Evolutionary conservation across 2,797 vertebrate species (phyloP).

Genomic region (Pangasius krempfi): DNA sequence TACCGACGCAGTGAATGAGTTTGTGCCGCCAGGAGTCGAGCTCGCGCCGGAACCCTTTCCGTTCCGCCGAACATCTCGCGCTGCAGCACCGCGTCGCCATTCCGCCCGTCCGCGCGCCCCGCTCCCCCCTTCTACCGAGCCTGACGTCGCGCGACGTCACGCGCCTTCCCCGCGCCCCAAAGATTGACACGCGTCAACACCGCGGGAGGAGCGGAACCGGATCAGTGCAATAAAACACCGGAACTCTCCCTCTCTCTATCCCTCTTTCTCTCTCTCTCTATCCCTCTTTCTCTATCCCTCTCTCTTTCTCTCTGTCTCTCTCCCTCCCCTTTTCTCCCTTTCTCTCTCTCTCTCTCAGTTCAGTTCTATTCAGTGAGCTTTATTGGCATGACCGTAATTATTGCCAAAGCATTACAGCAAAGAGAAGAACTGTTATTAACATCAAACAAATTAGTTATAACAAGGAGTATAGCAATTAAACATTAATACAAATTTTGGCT

Average conservation of each 20-base stretch:
- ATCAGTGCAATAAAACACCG: neutral
- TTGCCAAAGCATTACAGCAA: too few species aligned
- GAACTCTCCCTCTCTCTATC: neutral
- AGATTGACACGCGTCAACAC: constrained; percentile 36
- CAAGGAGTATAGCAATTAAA: too few species aligned
- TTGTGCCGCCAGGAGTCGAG: constrained; percentile 97
- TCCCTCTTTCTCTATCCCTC: too few species aligned
- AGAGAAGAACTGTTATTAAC: too few species aligned
- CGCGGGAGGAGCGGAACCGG: neutral
- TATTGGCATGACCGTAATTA: too few species aligned
- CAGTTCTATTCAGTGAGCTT: too few species aligned
- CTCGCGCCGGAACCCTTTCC: constrained; percentile 95
- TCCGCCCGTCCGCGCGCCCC: constrained; percentile 77
- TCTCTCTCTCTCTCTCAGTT: too few species aligned
- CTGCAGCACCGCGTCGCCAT: constrained; percentile 97
- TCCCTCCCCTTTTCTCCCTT: too few species aligned
- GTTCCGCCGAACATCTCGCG: constrained; percentile 93
- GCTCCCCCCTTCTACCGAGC: constrained; percentile 70
- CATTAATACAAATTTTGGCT: too few species aligned
- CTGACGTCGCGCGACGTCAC: constrained; percentile 74
- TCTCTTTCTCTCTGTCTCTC: too few species aligned
- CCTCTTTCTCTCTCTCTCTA: neutral
- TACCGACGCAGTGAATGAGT: constrained; percentile 96
- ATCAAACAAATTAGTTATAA: too few species aligned
- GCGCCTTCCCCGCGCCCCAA: constrained; percentile 1